These are phyloP conservation scores for Gryllus longicercus DNA, from an alignment of 2,888 invertebrate species.

Conservation along the genomic window DNA sequence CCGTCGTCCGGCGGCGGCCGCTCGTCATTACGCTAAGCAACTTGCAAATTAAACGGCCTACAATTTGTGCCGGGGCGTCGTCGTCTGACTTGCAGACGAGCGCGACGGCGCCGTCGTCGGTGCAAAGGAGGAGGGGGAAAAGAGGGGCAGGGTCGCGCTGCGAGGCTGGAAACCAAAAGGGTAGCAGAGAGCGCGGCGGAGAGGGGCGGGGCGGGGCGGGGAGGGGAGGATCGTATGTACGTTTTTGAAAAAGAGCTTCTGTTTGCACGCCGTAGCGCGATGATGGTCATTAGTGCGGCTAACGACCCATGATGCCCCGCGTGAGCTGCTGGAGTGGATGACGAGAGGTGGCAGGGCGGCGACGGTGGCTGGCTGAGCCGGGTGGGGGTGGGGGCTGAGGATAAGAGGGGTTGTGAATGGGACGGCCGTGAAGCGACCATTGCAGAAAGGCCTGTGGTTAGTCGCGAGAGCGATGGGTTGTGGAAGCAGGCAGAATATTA, in stretches of 20 bases:
- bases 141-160: conserved; percentile 18
- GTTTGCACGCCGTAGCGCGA: conserved; percentile 25
- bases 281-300: conserved; percentile 32
- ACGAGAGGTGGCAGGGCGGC: not conserved
- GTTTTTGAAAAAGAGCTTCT: conserved; percentile 24
- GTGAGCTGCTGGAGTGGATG: conserved; percentile 8
- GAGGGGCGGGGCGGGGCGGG: too few relatives aligned
- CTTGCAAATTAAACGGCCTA: conserved; percentile 34
- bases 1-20: not conserved
- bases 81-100: not conserved
- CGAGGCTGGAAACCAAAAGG: conserved; percentile 10
- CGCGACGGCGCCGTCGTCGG: not conserved
- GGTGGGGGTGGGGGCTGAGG: not conserved
- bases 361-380: not conserved
- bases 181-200: too few relatives aligned
- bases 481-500: too few relatives aligned
- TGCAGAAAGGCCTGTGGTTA: too few relatives aligned
- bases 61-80: conserved; percentile 30
- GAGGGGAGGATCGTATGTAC: conserved; percentile 10
- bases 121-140: conserved; percentile 18
- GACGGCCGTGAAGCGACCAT: too few relatives aligned
- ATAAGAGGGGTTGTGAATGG: not conserved
- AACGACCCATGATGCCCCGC: conserved; percentile 27
- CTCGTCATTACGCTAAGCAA: conserved; percentile 28
- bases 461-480: too few relatives aligned